Evolutionary conservation across 2,797 vertebrate genomes (phyloP), one percentile per base, ranked within the genome.

Genomic region (Dromococcyx pavoninus): DNA sequence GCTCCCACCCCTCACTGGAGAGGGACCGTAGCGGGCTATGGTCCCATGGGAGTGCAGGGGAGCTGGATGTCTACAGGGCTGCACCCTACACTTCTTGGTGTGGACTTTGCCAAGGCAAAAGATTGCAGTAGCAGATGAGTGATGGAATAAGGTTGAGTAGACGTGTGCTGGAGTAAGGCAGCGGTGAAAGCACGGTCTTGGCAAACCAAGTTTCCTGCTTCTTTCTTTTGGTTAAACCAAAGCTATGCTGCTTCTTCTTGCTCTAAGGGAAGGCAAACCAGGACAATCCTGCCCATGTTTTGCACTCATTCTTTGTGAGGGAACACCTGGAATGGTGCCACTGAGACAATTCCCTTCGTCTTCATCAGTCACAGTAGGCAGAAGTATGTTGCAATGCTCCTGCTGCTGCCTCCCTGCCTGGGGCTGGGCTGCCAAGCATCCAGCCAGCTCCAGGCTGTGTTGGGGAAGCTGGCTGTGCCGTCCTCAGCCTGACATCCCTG

Each of bases 141-240:
- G n/a, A 24, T 27, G 50, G 56, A 33, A 9, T 11, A 11, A 60
- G 48, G 41, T 28, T 5, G 10, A 57, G 67, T 4, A 56, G 43
- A 21, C 25, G 46, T 4, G 39, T 9, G 32, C 5, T 23, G 39
- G 33, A 39, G 11, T 5, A 33, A 50, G 54, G 32, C 8, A 10
- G 8, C 0, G 7, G 13, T 10, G 16, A 37, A 32, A 71, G 24
- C 41, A 11, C 0, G 0, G 7, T 14, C 58, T n/a, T 8, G 23
- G 21, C 13, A 48, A 67, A 35, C 22, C 39, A 14, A 19, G 6
- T 10, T 19, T 7, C 51, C 32, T 18, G 0, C 23, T 61, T 51
- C 35, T 64, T 39, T 50, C 24, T 46, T 60, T n/a, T 5, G 32
- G n/a, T 60, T 19, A 19, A 73, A 58, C 4, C 56, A 23, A 46